Conservation (phyloP, 35 echinoderm and acorn worm species). For the Lytechinus pictus region DNA sequence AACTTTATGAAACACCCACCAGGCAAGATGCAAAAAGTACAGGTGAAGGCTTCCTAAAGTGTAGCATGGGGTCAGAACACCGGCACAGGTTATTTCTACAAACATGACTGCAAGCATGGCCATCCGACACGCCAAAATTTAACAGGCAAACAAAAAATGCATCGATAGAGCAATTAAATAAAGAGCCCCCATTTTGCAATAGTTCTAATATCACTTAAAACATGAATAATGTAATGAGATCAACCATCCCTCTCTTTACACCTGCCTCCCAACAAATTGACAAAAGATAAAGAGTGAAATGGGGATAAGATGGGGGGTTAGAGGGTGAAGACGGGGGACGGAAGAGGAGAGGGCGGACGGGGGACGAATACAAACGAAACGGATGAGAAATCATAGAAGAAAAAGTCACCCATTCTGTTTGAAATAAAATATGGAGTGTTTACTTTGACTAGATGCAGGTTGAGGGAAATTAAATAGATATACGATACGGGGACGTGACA, state of each 20-base stretch:
- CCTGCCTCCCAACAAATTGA: slow-evolving; percentile 45
- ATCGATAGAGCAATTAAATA: slow-evolving; percentile 43
- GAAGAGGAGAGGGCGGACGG: not conserved
- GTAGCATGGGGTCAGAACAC: slow-evolving; percentile 13
- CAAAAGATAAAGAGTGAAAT: slow-evolving; percentile 3
- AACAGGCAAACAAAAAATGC: slow-evolving; percentile 40
- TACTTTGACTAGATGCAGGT: slow-evolving; percentile 1
- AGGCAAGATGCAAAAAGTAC: not conserved
- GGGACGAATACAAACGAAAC: not conserved
- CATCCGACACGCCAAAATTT: not conserved
- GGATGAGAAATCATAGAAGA: slow-evolving; percentile 3
- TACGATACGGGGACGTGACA: slow-evolving; percentile 38
- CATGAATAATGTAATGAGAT: slow-evolving; percentile 31
- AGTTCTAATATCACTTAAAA: slow-evolving; percentile 49
- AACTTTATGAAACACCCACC: no score
- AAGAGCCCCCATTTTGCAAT: slow-evolving; percentile 15
- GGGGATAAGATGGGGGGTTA: not conserved
- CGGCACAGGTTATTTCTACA: slow-evolving; percentile 12
- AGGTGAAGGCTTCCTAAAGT: not conserved
- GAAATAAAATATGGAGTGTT: slow-evolving; percentile 51
- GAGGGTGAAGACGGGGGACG: not conserved
- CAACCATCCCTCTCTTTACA: not conserved
- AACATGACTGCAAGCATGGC: not conserved
- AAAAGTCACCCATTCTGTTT: slow-evolving; percentile 25
- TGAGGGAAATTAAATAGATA: slow-evolving; percentile 54